Base-by-base conservation (phyloP, 2,797 vertebrate species). In the Sphenopsis melanotis region DNA sequence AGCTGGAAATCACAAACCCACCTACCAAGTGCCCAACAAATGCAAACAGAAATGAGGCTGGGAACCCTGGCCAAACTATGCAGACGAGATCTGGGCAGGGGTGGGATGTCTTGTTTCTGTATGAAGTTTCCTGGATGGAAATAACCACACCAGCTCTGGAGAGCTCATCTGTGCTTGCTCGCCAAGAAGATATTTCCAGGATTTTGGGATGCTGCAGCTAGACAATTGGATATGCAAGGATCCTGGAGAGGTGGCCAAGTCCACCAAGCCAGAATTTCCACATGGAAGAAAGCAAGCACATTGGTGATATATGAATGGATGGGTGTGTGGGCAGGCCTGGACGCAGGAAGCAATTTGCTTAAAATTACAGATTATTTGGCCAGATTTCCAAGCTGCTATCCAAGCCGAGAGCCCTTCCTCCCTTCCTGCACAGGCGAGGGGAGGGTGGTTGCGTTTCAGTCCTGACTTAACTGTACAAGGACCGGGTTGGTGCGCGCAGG, bases 151-250 rank as follows among this genome's bases (percentile, higher is more conserved):
- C 6, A 17, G 39, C 65, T 88, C 85, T 95, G 83, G 86, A 90
- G 85, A 88, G 59, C 80, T 93, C 63, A 63, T 91, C 65, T 89
- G 9, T 65, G 34, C 63, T 81, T 81, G 57, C 80, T 72, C 94
- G 94, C 94, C 93, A 96, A 81, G 80, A 91, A 91, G 90, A 55
- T 95, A 84, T 90, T 95, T 94, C 80, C 91, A 95, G 94, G 96
- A 94, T 96, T 94, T 95, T 23, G 68, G 69, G 90, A 90, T 68
- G 60, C 60, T 90, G 61, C 77, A 83, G 76, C 93, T 96, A 86
- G 83, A 72, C 82, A 74, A 32, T 65, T 95, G 91, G 80, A 91
- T 95, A 61, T 44, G 49, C 55, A 57, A 86, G 83, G 75, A 93
- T 93, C 80, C 74, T 13, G 13, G 86, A 83, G 59, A 76, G 46